Base-by-base conservation (phyloP, 2,113 vertebrate species). In the Junco hyemalis region DNA sequence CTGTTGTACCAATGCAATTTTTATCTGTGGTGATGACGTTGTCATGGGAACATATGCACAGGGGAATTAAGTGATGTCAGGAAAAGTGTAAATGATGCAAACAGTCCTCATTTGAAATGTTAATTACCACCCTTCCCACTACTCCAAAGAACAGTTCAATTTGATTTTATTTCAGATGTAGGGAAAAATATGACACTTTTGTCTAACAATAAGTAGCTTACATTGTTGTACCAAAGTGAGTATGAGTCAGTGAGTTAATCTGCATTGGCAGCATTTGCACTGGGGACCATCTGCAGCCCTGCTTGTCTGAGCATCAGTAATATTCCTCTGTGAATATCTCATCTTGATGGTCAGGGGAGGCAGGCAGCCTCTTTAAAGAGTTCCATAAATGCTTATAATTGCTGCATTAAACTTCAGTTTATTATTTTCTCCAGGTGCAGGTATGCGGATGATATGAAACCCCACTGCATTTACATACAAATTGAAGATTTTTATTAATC, bases 401-500 rank as follows among this genome's bases (percentile, higher is more conserved):
- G 99, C 98, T 97, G 98, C 98, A 99, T 99, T 99, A 99, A 99
- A 99, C 99, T 98, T 98, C 98, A 98, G 99, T 99, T 99, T 99
- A 99, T 99, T 99, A 99, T 99, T 99, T 99, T 99, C 98, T 98
- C 98, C 97, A 98, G 98, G 98, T 98, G 99, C 99, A 99, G 99
- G 99, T 99, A 99, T 98, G 98, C 96, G 97, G 98, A 99, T 98
- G 99, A 99, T 99, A 99, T 98, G 99, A 99, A 98, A 98, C 98
- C 99, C 96, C 98, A 74, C 98, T 98, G 98, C 99, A 99, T 99
- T 99, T 99, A 99, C 99, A 99, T 99, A 99, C 99, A 99, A 99
- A 99, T 99, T 99, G 99, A 99, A 99, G 99, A 99, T 99, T 99
- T 99, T 99, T 99, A 99, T 99, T 99, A 99, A 99, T 99, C 99